phyloP scores from a whole-genome alignment of 2,888 invertebrate genomes.

The Amiota minor region DNA sequence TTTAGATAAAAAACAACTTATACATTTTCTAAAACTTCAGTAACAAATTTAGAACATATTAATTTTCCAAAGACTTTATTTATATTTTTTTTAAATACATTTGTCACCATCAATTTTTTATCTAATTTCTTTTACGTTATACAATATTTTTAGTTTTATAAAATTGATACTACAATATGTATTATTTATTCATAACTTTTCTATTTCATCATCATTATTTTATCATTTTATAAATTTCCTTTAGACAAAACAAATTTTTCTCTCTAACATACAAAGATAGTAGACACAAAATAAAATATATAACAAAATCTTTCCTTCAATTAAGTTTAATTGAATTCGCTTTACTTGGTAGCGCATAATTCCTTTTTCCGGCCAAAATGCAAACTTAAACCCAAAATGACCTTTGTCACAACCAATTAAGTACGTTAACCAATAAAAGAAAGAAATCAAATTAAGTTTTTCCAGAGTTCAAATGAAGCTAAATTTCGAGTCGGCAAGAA shows the following conservation, averaged over 20 bases:
- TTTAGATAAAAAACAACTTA: too few relatives aligned
- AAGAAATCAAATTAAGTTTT: neutral
- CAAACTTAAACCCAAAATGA: neutral
- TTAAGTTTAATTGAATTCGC: neutral
- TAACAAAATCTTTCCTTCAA: too few relatives aligned
- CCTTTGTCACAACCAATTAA: conserved; percentile 25
- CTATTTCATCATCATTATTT: neutral
- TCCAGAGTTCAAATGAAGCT: neutral
- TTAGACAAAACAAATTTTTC: too few relatives aligned
- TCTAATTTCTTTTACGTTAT: neutral
- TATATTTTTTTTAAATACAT: neutral
- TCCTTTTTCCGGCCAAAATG: neutral
- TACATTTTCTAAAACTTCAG: too few relatives aligned
- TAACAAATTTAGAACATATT: too few relatives aligned
- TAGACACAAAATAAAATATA: too few relatives aligned
- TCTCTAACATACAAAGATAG: too few relatives aligned
- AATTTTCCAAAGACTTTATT: too few relatives aligned
- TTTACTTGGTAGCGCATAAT: neutral
- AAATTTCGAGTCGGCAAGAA: conserved; percentile 10
- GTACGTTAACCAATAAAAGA: conserved; percentile 9
- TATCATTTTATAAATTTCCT: too few relatives aligned
- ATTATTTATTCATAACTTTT: neutral
- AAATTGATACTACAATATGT: neutral
- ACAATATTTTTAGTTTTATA: neutral
- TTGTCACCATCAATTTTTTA: conserved; percentile 11